phyloP scores from a whole-genome alignment of 2,888 invertebrate genomes.

The Drosophila colorata region DNA sequence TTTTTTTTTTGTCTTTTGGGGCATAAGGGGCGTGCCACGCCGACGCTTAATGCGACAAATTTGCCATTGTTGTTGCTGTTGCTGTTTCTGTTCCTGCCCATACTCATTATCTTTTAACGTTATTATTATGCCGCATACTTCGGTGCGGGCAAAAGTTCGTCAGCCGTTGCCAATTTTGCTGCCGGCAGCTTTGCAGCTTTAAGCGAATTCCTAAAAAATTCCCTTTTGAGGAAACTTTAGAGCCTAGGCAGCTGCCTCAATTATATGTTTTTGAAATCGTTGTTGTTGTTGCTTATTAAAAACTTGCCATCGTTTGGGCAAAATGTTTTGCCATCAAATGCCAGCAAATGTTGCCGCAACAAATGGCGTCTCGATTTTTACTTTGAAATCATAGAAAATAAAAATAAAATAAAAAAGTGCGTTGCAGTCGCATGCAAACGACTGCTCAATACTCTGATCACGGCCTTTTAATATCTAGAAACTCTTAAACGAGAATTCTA shows the following conservation, averaged over 20 bases:
- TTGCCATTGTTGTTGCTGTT: conserved; percentile 19
- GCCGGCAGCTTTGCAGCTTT: conserved; percentile 48
- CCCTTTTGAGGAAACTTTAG: conserved; percentile 16
- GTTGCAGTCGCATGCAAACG: not conserved
- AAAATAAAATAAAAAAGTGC: not conserved
- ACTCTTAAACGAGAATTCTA: too few relatives aligned
- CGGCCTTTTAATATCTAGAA: too few relatives aligned
- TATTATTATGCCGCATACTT: conserved; percentile 72
- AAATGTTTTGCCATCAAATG: conserved; percentile 56
- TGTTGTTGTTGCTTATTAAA: conserved; percentile 66
- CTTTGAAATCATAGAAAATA: conserved; percentile 36
- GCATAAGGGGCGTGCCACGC: conserved; percentile 12
- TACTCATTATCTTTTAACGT: conserved; percentile 74
- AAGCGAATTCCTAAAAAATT: conserved; percentile 42
- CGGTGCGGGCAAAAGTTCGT: conserved; percentile 27
- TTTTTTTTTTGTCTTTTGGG: not conserved
- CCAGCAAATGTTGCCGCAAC: conserved; percentile 25
- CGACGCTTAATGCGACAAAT: conserved; percentile 37
- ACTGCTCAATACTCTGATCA: conserved; percentile 1
- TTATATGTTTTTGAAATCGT: conserved; percentile 46
- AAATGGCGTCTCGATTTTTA: conserved; percentile 41
- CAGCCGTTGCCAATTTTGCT: conserved; percentile 26
- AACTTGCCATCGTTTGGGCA: conserved; percentile 61
- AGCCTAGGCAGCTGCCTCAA: conserved; percentile 54
- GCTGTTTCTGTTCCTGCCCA: conserved; percentile 39